Evolutionary conservation across 1,140 invertebrate species (phyloP).

Genomic region (Drosophila ambigua): DNA sequence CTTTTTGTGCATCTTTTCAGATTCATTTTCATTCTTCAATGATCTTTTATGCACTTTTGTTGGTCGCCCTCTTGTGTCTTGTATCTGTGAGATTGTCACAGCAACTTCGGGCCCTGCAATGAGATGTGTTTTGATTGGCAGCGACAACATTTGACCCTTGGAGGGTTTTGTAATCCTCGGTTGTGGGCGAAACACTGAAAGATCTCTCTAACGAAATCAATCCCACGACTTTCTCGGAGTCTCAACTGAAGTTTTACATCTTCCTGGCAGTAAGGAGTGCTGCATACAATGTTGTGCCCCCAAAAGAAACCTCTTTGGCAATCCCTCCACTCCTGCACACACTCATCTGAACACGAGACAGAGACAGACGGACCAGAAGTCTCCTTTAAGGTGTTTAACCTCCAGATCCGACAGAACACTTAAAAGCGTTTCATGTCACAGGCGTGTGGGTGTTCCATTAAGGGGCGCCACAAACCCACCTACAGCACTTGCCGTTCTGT

Average conservation of each 20-base stretch:
- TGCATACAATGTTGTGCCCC: conserved; percentile 14
- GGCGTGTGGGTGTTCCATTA: conserved; percentile 48
- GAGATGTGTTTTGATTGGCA: conserved; percentile 44
- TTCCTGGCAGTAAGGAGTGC: neutral
- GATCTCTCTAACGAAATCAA: too few species aligned
- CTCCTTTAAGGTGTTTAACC: conserved; percentile 65
- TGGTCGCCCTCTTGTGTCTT: conserved; percentile 30
- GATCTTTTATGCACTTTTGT: conserved; percentile 28
- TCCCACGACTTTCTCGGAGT: too few species aligned
- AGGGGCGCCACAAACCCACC: conserved; percentile 49
- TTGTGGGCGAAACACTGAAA: too few species aligned
- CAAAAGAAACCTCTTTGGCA: neutral
- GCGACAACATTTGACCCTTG: conserved; percentile 54
- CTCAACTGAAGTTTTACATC: too few species aligned
- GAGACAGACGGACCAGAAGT: neutral
- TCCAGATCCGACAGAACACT: conserved; percentile 49
- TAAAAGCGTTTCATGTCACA: conserved; percentile 61
- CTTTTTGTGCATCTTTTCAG: conserved; percentile 61
- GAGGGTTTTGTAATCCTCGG: conserved; percentile 35
- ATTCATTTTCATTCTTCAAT: conserved; percentile 49
- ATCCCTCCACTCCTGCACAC: conserved; percentile 20
- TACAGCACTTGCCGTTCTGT: conserved; percentile 42
- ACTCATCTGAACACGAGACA: conserved; percentile 20
- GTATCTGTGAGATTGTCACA: conserved; percentile 18
- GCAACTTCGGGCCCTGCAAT: conserved; percentile 32